phyloP scores from a whole-genome alignment of 2,888 invertebrate genomes.

The Osedax frankpressi region DNA sequence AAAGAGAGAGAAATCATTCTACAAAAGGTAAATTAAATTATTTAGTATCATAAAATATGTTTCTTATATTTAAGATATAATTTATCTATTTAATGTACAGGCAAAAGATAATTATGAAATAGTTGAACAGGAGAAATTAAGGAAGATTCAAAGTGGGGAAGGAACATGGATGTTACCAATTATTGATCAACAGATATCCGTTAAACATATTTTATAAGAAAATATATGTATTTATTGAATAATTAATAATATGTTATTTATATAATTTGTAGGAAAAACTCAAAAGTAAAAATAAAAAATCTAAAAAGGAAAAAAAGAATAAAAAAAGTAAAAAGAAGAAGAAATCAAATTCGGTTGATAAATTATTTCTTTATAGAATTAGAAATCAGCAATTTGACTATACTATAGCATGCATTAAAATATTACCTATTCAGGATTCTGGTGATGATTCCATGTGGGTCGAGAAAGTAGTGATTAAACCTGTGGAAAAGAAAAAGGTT shows the following conservation, averaged over 20 bases:
- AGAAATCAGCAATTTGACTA: too few relatives aligned
- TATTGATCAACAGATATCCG: slow-evolving; percentile 39
- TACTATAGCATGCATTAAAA: too few relatives aligned
- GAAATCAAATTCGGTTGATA: background rate
- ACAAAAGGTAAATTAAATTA: too few relatives aligned
- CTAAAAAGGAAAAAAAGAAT: slow-evolving; percentile 3
- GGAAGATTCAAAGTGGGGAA: slow-evolving; percentile 33
- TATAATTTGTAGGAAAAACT: background rate
- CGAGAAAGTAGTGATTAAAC: background rate
- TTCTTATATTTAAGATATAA: too few relatives aligned
- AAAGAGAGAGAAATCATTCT: too few relatives aligned
- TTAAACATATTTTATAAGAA: slow-evolving; percentile 29
- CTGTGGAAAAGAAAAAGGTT: background rate
- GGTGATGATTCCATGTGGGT: slow-evolving; percentile 9
- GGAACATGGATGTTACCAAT: slow-evolving; percentile 49
- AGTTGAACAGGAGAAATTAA: background rate
- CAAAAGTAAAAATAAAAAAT: slow-evolving; percentile 2
- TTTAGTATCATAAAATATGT: too few relatives aligned
- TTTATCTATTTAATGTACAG: too few relatives aligned
- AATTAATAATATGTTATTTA: background rate
- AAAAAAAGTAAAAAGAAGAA: background rate
- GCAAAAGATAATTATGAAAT: background rate
- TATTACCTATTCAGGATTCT: too few relatives aligned
- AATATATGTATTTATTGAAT: background rate
- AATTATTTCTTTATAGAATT: too few relatives aligned